A percentile compares a stretch with the other conserved stretches of the same genome.
Conservation (phyloP, 2,113 vertebrate species). For the Phalacrocorax pelagicus region DNA sequence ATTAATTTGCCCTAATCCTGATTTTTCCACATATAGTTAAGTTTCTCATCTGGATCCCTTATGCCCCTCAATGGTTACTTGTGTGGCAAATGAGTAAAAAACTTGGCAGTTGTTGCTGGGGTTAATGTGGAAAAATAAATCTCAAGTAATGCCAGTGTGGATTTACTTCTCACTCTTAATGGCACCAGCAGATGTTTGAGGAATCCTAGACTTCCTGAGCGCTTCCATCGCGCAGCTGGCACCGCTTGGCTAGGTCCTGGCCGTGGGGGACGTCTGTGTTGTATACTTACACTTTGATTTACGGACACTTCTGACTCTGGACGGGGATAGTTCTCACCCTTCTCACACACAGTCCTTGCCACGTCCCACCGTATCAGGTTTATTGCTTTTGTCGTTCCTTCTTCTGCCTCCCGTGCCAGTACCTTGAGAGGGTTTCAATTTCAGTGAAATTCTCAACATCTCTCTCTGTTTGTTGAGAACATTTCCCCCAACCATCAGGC, state of each 20-base stretch:
- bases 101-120: slow-evolving; percentile 71
- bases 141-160: slow-evolving; percentile 76
- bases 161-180: slow-evolving; percentile 82
- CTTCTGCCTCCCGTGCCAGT: background rate
- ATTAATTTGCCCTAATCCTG: slow-evolving; percentile 61
- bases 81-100: slow-evolving; percentile 65
- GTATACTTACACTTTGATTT: slow-evolving; percentile 73
- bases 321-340: background rate
- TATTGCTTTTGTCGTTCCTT: background rate
- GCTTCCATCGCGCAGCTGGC: slow-evolving; percentile 72
- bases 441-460: background rate
- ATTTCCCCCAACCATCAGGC: background rate
- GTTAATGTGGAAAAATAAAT: slow-evolving; percentile 82
- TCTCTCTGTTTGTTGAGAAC: background rate
- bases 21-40: slow-evolving; percentile 59
- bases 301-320: slow-evolving; percentile 25
- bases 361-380: background rate
- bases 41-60: slow-evolving; percentile 65
- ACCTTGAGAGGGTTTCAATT: background rate
- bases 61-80: slow-evolving; percentile 68
- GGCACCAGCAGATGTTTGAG: slow-evolving; percentile 78
- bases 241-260: slow-evolving; percentile 70
- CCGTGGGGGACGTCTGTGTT: slow-evolving; percentile 50
- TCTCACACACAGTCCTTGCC: background rate
- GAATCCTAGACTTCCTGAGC: slow-evolving; percentile 77